Percentiles rank a stretch among this genome's conserved stretches.
These are phyloP conservation scores for Entomobrya proxima DNA, from an alignment of 2,888 invertebrate species.

Conservation along the genomic window DNA sequence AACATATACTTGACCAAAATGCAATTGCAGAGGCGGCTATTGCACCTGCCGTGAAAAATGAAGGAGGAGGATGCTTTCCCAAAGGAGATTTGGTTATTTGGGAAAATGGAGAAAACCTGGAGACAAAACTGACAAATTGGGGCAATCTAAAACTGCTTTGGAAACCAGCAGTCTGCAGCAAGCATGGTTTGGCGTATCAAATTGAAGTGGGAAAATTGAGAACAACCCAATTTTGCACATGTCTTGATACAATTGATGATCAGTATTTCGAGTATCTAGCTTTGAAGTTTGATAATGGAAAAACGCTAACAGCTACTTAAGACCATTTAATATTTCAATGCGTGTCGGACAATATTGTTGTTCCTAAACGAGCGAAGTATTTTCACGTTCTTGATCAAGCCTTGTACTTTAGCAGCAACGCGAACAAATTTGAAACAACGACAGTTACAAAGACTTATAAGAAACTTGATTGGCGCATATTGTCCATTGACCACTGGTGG, in stretches of 20 bases:
- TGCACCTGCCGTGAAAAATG: background rate
- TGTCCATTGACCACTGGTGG: constrained; percentile 52
- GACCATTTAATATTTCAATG: constrained; percentile 44
- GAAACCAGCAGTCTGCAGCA: background rate
- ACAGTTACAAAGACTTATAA: background rate
- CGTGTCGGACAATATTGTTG: background rate
- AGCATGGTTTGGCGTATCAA: background rate
- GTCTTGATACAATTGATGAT: background rate
- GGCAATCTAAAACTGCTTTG: background rate
- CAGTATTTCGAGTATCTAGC: background rate
- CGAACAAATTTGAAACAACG: background rate
- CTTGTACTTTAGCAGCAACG: background rate
- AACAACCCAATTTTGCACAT: constrained; percentile 35
- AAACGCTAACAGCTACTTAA: background rate
- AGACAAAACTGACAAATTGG: background rate
- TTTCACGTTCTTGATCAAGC: constrained; percentile 14
- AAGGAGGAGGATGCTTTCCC: constrained; percentile 36
- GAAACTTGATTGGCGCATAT: constrained; percentile 29
- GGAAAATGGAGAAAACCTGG: background rate
- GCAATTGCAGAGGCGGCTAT: background rate
- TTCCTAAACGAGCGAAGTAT: constrained; percentile 6
- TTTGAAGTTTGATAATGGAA: constrained; percentile 27
- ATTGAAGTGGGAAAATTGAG: background rate
- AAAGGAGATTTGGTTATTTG: background rate
- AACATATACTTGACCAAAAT: background rate